Conservation (phyloP, 2,113 vertebrate species). For the Oenanthe melanoleuca region DNA sequence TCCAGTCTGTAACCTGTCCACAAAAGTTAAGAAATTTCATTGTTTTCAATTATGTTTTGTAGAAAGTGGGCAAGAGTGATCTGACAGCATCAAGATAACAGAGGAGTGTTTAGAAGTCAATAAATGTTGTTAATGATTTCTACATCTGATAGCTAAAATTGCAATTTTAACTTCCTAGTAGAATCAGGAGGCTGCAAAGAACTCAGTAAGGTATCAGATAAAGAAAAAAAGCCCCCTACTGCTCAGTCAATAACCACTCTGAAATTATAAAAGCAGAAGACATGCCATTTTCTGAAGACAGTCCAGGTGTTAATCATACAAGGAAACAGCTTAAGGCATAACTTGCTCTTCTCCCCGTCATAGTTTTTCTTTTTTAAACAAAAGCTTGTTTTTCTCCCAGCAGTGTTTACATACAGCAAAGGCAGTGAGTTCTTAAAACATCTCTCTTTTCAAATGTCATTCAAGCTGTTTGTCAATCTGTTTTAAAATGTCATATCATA, state of each 20-base stretch:
- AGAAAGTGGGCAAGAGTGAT: background rate
- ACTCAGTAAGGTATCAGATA: conserved; percentile 2
- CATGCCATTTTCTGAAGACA: background rate
- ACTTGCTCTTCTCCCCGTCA: background rate
- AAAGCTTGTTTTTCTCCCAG: background rate
- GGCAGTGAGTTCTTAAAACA: background rate
- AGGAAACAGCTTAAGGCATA: background rate
- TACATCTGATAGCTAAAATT: conserved; percentile 28
- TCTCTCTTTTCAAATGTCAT: background rate
- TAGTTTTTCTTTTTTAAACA: background rate
- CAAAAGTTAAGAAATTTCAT: conserved; percentile 8
- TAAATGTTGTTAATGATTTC: conserved; percentile 42
- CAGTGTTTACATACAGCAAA: background rate
- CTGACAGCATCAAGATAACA: conserved; percentile 1
- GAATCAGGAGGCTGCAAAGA: background rate
- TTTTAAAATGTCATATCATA: background rate
- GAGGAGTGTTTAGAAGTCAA: conserved; percentile 40
- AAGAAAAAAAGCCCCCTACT: background rate
- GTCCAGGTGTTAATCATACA: background rate
- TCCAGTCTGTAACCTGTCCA: conserved; percentile 1
- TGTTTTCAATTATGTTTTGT: conserved; percentile 40
- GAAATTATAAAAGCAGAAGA: background rate
- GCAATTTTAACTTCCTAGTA: conserved; percentile 20
- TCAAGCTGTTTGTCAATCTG: conserved; percentile 26
- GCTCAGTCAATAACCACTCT: background rate